Percentiles rank a stretch among this genome's conserved stretches.
Evolutionary conservation across 1,140 invertebrate species (phyloP).

Genomic region (Drosophila sp.): DNA sequence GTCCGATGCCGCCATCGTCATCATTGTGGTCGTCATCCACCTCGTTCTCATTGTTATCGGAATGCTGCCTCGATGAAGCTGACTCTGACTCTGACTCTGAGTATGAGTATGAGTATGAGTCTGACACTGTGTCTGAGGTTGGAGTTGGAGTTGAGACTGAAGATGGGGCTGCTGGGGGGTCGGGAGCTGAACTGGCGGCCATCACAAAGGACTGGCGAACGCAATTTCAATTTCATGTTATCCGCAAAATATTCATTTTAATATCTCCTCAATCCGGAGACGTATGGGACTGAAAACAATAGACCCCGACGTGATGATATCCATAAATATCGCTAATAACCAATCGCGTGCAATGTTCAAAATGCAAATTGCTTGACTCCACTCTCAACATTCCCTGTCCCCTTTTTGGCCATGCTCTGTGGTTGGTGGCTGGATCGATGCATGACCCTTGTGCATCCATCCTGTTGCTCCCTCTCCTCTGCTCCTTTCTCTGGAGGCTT

Average conservation of each 20-base stretch:
- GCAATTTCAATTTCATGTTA: conserved; percentile 84
- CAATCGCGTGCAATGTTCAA: conserved; percentile 68
- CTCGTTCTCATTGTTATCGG: conserved; percentile 74
- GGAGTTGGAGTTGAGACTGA: conserved; percentile 35
- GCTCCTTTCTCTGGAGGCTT: conserved; percentile 41
- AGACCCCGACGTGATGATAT: conserved; percentile 56
- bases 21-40: conserved; percentile 48
- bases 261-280: conserved; percentile 77
- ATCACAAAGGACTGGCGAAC: conserved; percentile 56
- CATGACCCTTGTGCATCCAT: conserved; percentile 6
- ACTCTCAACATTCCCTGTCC: conserved; percentile 20
- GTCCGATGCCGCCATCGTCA: conserved; percentile 37
- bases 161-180: conserved; percentile 33
- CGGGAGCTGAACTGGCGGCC: conserved; percentile 33
- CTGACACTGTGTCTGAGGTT: conserved; percentile 40
- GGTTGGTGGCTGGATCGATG: conserved; percentile 58
- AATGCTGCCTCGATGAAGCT: conserved; percentile 43
- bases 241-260: conserved; percentile 84
- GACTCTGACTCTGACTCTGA: neutral
- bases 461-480: neutral
- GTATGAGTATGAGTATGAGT: neutral
- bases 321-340: conserved; percentile 81
- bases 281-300: conserved; percentile 22
- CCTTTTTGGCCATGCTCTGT: conserved; percentile 29
- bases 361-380: conserved; percentile 80